Conservation (phyloP, 1,140 invertebrate genomes). For the Amyelois transitella region DNA sequence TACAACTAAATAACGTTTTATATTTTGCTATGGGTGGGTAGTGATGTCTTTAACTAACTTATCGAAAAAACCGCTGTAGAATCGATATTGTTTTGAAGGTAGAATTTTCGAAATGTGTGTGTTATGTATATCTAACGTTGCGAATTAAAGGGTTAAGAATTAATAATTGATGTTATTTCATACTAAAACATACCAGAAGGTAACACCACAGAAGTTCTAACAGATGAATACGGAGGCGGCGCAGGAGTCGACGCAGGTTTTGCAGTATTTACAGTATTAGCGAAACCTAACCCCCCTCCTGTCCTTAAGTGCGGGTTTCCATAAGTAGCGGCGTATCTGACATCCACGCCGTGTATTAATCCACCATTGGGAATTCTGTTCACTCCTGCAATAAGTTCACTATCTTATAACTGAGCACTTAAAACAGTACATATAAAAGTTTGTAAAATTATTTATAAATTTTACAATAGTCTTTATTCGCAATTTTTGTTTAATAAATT, state of each 20-base stretch:
- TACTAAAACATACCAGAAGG: constrained; percentile 57
- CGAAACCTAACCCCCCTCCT: constrained; percentile 68
- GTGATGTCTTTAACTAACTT: too few relatives aligned
- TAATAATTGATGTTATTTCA: background rate
- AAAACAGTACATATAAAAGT: too few relatives aligned
- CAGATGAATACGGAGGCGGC: constrained; percentile 81
- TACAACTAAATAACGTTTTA: background rate
- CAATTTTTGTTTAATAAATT: too few relatives aligned
- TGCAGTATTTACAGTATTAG: constrained; percentile 79
- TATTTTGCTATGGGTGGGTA: too few relatives aligned
- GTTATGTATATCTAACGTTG: too few relatives aligned
- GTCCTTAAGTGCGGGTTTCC: constrained; percentile 90
- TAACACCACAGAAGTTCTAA: constrained; percentile 60
- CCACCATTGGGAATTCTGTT: constrained; percentile 52
- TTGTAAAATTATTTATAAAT: too few relatives aligned
- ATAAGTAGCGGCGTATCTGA: constrained; percentile 90
- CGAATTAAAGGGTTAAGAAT: background rate
- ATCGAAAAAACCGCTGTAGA: too few relatives aligned
- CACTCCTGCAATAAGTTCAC: constrained; percentile 15
- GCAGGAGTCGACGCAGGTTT: constrained; percentile 86
- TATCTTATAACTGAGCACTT: background rate
- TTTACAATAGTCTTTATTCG: too few relatives aligned
- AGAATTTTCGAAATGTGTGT: too few relatives aligned
- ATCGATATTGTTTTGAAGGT: too few relatives aligned
- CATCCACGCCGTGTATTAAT: constrained; percentile 80